phyloP scores from a whole-genome alignment of 1,140 invertebrate genomes.

The Camponotus vicinus region DNA sequence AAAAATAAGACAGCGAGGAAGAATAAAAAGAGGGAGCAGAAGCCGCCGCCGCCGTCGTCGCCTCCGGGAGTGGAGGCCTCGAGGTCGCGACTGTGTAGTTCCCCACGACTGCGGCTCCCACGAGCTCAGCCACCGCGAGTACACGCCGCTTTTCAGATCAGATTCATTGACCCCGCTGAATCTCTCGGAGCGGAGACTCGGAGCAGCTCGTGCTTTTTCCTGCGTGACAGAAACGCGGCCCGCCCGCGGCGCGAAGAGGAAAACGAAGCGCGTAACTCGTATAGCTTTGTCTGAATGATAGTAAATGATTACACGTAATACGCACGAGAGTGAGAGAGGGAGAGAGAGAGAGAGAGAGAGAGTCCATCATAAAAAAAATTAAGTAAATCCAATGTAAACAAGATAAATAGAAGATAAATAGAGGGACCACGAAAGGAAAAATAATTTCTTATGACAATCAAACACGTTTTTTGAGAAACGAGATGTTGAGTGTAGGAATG shows the following conservation, averaged over 20 bases:
- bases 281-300: not conserved
- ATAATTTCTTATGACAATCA: not conserved
- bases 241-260: conserved; percentile 3
- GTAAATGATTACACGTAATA: not conserved
- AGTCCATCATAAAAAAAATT: not conserved
- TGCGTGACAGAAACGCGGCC: conserved; percentile 60
- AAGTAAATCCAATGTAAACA: conserved; percentile 19
- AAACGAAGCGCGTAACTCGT: conserved; percentile 8
- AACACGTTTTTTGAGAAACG: not conserved
- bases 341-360: no score
- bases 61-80: conserved; percentile 71
- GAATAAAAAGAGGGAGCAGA: conserved; percentile 38
- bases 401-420: conserved; percentile 21
- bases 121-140: conserved; percentile 75
- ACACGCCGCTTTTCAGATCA: conserved; percentile 78
- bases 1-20: conserved; percentile 47
- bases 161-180: conserved; percentile 81
- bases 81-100: conserved; percentile 77
- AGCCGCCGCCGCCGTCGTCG: conserved; percentile 34
- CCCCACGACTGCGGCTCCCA: conserved; percentile 69
- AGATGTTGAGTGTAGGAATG: not conserved
- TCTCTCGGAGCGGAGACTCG: conserved; percentile 67
- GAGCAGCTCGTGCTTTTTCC: conserved; percentile 57
- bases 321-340: not conserved
- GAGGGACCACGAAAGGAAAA: not conserved